Evolutionary conservation across 2,797 vertebrate genomes (phyloP), one percentile per base, ranked within the genome.

Genomic region (Pseudomugil gertrudae): DNA sequence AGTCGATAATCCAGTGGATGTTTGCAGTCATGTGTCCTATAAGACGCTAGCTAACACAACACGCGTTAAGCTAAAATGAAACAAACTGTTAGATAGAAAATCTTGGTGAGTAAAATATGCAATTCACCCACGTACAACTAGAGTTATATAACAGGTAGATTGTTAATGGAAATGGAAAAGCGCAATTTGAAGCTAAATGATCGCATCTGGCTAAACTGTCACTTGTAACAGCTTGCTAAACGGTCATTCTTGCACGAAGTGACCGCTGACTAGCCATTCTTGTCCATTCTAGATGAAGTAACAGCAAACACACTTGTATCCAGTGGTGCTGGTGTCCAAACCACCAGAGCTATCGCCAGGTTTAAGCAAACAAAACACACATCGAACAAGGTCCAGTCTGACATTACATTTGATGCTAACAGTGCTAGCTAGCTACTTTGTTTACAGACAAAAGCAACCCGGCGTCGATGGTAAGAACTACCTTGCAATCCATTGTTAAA

Each of bases 391-490:
- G 66, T 87, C 52, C 85, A 74, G 43, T n/a, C 23, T 53, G 78
- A 59, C 45, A 19, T 17, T 11, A 62, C 80, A 79, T 62, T 75
- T 75, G 77, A 63, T 55, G 87, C 88, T 88, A 84, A 72, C 57
- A 5, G 17, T 7, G 80, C 79, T 84, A 84, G 74, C 87, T 85
- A 86, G 79, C 87, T 54, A 86, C 85, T 74, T 83, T 89, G 90
- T 89, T 87, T 86, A 88, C 84, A 80, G 86, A 91, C 85, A 86
- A 89, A 83, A 56, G 84, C 76, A 73, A 88, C 85, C 89, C 81
- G 85, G 80, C n/a, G 63, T 32, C 50, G 65, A 67, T 51, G 56
- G 7, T 32, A 36, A 9, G 15, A 33, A 48, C 53, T 19, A 21
- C 32, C 66, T 17, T 17, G 23, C 24, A 5, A 11, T 17, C 3